Percentiles rank a stretch among this genome's conserved stretches.
Evolutionary conservation across 2,113 vertebrate species (phyloP).

Genomic region (Trochalopteron elliotii): DNA sequence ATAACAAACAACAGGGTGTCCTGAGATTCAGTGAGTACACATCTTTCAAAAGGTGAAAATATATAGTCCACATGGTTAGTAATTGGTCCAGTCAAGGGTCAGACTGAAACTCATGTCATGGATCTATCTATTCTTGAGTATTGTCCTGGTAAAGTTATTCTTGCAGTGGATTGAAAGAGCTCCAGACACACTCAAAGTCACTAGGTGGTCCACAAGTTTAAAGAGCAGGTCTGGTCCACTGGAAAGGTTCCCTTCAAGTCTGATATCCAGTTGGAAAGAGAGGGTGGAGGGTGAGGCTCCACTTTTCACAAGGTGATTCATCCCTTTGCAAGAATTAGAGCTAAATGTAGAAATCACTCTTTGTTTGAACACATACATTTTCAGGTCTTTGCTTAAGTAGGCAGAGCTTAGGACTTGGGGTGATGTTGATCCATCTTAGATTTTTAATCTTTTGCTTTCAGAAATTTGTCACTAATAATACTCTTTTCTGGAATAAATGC

Average conservation of each 20-base stretch:
- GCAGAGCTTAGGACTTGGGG: conserved; percentile 70
- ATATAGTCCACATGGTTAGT: conserved; percentile 56
- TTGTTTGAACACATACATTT: conserved; percentile 52
- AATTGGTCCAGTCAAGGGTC: conserved; percentile 37
- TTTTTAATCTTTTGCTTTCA: not conserved
- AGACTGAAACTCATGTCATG: conserved; percentile 64
- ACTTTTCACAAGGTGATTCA: conserved; percentile 69
- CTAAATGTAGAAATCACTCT: conserved; percentile 67
- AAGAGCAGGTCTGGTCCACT: conserved; percentile 67
- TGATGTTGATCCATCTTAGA: not conserved
- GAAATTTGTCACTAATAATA: not conserved
- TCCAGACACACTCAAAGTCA: conserved; percentile 71
- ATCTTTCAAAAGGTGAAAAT: conserved; percentile 59
- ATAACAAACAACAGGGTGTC: conserved; percentile 63
- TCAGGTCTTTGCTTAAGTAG: conserved; percentile 43
- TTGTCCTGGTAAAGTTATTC: conserved; percentile 66
- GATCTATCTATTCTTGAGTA: conserved; percentile 69
- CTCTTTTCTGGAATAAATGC: not conserved
- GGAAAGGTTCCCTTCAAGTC: conserved; percentile 65
- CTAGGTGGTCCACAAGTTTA: conserved; percentile 66
- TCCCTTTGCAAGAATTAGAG: conserved; percentile 71
- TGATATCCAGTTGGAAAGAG: conserved; percentile 71
- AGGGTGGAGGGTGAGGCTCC: conserved; percentile 63
- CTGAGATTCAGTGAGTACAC: conserved; percentile 66
- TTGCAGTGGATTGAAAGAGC: conserved; percentile 65